phyloP scores from a whole-genome alignment of 2,888 invertebrate species.

The Eilema sororculum region DNA sequence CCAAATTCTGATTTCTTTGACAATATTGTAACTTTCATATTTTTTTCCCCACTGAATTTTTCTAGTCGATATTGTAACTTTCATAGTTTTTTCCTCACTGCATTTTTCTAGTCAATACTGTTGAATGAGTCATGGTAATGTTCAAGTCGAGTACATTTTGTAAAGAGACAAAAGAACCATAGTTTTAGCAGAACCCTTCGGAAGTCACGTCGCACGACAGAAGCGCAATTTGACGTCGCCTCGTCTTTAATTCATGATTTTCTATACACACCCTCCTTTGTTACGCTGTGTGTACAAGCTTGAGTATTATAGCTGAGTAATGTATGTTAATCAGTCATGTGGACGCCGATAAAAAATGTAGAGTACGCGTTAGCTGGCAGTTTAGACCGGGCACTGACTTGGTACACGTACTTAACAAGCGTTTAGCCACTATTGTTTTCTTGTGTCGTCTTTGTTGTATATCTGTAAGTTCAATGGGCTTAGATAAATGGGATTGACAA shows the following conservation, averaged over 20 bases:
- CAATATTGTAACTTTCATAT: no score
- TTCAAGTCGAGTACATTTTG: conserved; percentile 3
- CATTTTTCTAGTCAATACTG: conserved; percentile 6
- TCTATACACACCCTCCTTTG: conserved; percentile 24
- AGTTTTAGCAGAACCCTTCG: not conserved
- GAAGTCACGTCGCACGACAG: conserved; percentile 32
- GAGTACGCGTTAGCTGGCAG: conserved; percentile 12
- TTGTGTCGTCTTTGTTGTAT: not conserved
- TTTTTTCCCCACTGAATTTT: no score
- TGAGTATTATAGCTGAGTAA: conserved; percentile 6
- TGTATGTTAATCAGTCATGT: conserved; percentile 21
- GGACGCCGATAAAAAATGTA: conserved; percentile 13
- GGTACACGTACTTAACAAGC: not conserved
- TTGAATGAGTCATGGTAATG: not conserved
- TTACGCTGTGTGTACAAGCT: conserved; percentile 12
- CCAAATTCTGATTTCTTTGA: no score
- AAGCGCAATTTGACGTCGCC: conserved; percentile 53
- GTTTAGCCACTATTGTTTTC: not conserved
- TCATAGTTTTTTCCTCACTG: not conserved
- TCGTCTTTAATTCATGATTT: conserved; percentile 54
- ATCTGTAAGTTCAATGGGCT: no score
- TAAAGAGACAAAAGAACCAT: not conserved
- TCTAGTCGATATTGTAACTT: no score
- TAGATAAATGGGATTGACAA: no score
- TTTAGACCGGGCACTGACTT: not conserved